Base-by-base conservation (phyloP, 2,797 vertebrate species). In the Pantherophis vulpinus region DNA sequence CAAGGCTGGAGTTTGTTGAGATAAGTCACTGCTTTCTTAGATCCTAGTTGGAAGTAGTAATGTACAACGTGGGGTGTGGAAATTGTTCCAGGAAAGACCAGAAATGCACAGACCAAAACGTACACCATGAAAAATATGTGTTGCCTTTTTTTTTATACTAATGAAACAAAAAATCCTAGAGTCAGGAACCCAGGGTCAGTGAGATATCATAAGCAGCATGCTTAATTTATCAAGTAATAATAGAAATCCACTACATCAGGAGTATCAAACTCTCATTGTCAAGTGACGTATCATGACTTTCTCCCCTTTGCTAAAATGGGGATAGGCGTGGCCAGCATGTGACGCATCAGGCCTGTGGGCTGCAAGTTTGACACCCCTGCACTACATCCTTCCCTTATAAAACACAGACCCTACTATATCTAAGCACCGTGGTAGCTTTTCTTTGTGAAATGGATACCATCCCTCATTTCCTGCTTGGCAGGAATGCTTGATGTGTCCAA, bases 1-100 rank as follows among this genome's bases (percentile, higher is more conserved):
- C 83, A 93, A 93, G 12, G 91, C 27, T 20, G 87, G 58, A 93
- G 90, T 93, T 59, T 87, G 89, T 74, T n/a, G 54, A 91, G 89
- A 74, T 12, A 91, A 66, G n/a, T 23, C 63, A 27, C 13, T 63
- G 58, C n/a, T 86, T 86, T 59, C 18, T 6, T 32, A 56, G 8
- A 56, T 25, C 32, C 42, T 47, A 92, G 8, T 2, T 54, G 58
- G 79, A 83, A 29, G 7, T 51, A 88, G 29, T 63, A 91, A 86
- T n/a, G 29, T 10, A 66, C 8, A 63, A 54, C 8, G 27, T 37
- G 12, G 79, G 25, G 7, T n/a, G 32, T 37, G 20, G 25, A 83
- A 11, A 47, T 83, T 88, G 63, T 74, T 16, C 47, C 63, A 23
- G 47, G 20, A 83, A 47, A 59, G 27, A 23, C n/a, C 20, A 87